Percentiles rank a stretch among this genome's conserved stretches.
Conservation (phyloP, 2,113 vertebrate species). For the Todiramphus saurophagus region DNA sequence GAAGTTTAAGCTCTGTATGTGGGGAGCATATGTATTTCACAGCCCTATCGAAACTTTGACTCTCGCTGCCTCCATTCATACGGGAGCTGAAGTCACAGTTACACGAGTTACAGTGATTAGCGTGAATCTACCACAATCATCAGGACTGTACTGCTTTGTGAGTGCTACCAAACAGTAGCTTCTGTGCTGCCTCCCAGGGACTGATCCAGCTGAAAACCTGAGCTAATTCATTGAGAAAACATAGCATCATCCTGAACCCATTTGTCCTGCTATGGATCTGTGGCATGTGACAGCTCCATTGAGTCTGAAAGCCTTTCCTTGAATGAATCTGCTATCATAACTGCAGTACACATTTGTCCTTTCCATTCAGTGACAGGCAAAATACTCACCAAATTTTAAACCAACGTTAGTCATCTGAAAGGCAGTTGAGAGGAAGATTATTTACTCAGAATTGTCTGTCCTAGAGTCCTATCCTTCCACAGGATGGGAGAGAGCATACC, state of each 20-base stretch:
- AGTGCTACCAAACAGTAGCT: not conserved
- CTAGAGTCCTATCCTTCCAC: not conserved
- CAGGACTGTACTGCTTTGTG: not conserved
- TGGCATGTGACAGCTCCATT: not conserved
- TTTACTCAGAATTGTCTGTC: not conserved
- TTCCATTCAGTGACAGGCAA: not conserved
- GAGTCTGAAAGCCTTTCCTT: not conserved
- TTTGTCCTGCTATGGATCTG: not conserved
- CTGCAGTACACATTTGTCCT: not conserved
- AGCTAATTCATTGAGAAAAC: not conserved
- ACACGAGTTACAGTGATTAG: fast-evolving
- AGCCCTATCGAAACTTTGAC: not conserved
- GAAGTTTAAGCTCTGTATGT: not conserved
- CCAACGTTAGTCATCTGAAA: not conserved
- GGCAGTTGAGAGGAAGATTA: not conserved
- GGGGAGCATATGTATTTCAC: not conserved
- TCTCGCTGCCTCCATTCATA: fast-evolving
- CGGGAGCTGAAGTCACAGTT: not conserved
- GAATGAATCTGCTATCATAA: not conserved
- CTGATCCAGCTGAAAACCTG: not conserved
- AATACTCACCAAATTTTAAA: not conserved
- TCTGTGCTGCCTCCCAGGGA: not conserved
- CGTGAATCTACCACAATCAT: fast-evolving
- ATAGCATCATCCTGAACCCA: not conserved
- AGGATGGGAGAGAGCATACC: not conserved